Evolutionary conservation across 2,797 vertebrate genomes (phyloP).

Genomic region (Eupleurogrammus muticus): DNA sequence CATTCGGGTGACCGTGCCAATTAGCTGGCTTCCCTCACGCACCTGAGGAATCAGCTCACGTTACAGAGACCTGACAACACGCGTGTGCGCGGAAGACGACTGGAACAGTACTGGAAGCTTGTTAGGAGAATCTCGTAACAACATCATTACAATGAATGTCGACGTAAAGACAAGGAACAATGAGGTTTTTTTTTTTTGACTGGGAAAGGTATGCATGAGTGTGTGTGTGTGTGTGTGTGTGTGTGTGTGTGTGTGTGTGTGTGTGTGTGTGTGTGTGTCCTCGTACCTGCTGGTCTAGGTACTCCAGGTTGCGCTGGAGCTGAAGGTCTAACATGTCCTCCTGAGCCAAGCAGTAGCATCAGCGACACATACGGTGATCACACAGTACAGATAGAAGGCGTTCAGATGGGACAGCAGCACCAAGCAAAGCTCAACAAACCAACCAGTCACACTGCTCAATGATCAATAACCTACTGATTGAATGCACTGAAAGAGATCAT

Average conservation of each 20-base stretch:
- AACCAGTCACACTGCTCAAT: background rate
- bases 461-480: background rate
- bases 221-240: background rate
- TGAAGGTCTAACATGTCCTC: constrained; percentile 99
- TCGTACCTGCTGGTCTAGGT: constrained; percentile 98
- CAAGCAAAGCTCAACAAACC: constrained; percentile 41
- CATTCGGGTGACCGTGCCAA: constrained; percentile 92
- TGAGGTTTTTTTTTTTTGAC: background rate
- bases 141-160: background rate
- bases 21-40: constrained; percentile 89
- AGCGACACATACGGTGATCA: constrained; percentile 44
- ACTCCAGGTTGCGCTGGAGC: constrained; percentile 98
- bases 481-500: background rate
- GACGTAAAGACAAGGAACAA: background rate
- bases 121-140: background rate
- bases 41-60: constrained; percentile 78
- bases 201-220: background rate
- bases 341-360: constrained; percentile 80
- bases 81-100: background rate
- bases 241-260: no score
- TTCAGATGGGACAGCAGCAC: constrained; percentile 29
- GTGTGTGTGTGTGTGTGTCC: background rate
- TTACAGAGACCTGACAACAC: constrained; percentile 31
- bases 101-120: background rate
- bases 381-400: constrained; percentile 36